Conservation (phyloP, 2,888 invertebrate genomes). For the Stenurella melanura region DNA sequence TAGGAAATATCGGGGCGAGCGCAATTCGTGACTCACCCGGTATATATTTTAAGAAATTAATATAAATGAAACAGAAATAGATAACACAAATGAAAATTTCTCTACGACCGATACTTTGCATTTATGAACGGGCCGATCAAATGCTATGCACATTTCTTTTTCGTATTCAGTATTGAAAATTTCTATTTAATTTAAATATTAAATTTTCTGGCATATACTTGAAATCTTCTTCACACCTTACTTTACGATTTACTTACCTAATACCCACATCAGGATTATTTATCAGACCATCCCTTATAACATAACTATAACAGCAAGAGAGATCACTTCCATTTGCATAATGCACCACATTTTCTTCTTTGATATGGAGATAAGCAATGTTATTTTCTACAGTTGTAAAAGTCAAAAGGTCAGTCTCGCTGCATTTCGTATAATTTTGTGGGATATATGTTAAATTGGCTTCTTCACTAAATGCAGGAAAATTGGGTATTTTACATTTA, state of each 20-base stretch:
- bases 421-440: slow-evolving; percentile 56
- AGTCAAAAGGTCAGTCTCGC: slow-evolving; percentile 54
- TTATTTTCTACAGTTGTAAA: slow-evolving; percentile 56
- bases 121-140: too few species aligned
- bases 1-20: too few species aligned
- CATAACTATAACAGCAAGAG: slow-evolving; percentile 63
- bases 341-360: slow-evolving; percentile 50
- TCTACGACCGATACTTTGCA: too few species aligned
- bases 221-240: too few species aligned
- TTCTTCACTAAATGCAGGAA: slow-evolving; percentile 56
- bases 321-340: slow-evolving; percentile 49
- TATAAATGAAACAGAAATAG: too few species aligned
- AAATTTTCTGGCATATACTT: too few species aligned
- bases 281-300: slow-evolving; percentile 55
- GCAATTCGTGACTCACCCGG: too few species aligned
- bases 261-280: slow-evolving; percentile 58
- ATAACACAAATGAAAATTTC: too few species aligned
- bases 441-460: slow-evolving; percentile 45
- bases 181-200: too few species aligned
- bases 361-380: slow-evolving; percentile 57
- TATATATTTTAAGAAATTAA: too few species aligned
- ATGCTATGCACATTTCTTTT: too few species aligned
- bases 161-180: too few species aligned
- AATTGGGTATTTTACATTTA: slow-evolving; percentile 62
- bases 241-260: slow-evolving; percentile 48